A percentile compares a stretch with the other conserved stretches of the same genome.
Conservation (phyloP, 2,113 vertebrate species). For the Todiramphus chloris region DNA sequence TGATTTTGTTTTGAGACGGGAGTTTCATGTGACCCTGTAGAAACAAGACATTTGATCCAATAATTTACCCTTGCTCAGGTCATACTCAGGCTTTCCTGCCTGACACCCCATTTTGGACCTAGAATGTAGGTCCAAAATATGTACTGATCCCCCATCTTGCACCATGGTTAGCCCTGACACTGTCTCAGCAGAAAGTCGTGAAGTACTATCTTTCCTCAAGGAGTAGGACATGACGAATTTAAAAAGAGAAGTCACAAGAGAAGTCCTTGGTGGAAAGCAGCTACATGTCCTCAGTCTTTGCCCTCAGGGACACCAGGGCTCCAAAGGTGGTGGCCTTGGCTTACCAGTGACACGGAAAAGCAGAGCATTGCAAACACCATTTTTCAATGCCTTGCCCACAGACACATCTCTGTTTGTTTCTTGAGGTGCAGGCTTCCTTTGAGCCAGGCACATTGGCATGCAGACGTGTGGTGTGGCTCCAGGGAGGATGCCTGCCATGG, state of each 20-base stretch:
- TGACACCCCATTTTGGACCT: not conserved
- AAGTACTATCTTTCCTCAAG: not conserved
- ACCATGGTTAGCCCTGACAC: too few species aligned
- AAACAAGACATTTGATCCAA: not conserved
- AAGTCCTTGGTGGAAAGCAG: not conserved
- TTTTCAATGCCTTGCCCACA: not conserved
- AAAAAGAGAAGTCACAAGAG: not conserved
- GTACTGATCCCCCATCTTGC: fast-evolving
- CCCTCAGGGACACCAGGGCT: not conserved
- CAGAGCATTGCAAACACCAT: not conserved
- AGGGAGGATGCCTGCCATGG: not conserved
- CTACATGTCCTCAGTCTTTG: not conserved
- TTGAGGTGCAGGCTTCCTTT: not conserved
- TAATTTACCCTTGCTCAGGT: not conserved
- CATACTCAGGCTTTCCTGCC: not conserved
- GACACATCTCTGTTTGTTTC: fast-evolving
- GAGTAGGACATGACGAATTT: not conserved
- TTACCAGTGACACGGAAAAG: not conserved
- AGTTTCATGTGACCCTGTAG: not conserved
- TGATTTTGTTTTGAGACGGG: not conserved
- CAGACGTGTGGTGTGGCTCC: fast-evolving
- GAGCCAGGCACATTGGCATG: not conserved
- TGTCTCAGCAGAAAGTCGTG: not conserved
- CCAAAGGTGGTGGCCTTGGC: not conserved
- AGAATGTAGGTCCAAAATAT: fast-evolving